Conservation (phyloP, 1,140 invertebrate genomes). For the Fopius arisanus region DNA sequence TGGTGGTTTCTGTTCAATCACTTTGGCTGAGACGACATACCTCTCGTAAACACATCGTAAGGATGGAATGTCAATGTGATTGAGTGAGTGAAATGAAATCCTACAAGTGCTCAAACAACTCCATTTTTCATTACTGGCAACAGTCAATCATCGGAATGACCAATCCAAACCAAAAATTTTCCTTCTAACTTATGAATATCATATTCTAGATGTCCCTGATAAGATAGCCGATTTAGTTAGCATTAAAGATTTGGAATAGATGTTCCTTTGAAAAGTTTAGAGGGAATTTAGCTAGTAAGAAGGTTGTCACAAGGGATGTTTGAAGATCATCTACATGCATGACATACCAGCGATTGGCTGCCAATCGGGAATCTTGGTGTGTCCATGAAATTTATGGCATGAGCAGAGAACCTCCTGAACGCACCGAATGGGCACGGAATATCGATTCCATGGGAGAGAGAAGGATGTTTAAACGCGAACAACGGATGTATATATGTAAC, state of each 20-base stretch:
- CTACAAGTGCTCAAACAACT: not conserved
- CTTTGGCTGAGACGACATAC: not conserved
- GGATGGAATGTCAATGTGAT: not conserved
- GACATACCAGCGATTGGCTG: not conserved
- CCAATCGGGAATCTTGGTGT: not conserved
- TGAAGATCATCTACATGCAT: not conserved
- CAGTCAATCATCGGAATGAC: not conserved
- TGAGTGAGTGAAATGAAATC: not conserved
- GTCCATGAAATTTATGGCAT: slow-evolving; percentile 16
- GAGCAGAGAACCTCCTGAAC: slow-evolving; percentile 7
- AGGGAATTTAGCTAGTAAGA: too few species aligned
- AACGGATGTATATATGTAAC: slow-evolving; percentile 9
- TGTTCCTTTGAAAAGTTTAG: too few species aligned
- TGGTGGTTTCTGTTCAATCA: not conserved
- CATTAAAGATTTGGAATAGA: not conserved
- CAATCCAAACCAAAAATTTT: too few species aligned
- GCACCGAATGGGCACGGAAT: slow-evolving; percentile 17
- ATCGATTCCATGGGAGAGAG: slow-evolving; percentile 1
- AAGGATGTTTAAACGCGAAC: not conserved
- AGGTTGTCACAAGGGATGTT: too few species aligned
- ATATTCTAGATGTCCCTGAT: too few species aligned
- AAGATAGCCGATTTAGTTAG: too few species aligned
- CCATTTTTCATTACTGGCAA: not conserved
- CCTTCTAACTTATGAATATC: too few species aligned
- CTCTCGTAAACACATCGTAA: slow-evolving; percentile 1